Base-by-base conservation (phyloP, 2,888 invertebrate species). In the Dione juno region DNA sequence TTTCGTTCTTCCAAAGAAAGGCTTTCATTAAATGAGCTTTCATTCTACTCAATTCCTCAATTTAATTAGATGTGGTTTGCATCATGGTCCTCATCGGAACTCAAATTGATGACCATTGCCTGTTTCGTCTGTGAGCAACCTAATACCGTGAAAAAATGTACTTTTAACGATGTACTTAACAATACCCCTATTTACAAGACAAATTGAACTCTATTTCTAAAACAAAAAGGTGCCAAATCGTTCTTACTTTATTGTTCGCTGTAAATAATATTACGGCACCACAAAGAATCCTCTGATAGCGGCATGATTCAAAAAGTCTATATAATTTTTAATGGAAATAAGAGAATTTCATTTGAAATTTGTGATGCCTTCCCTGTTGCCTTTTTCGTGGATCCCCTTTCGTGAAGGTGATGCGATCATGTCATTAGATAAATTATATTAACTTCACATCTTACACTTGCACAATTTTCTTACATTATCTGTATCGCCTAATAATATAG, bases 281-380 rank as follows among this genome's bases (percentile, higher is more conserved):
- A 71, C 67, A 71, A 67, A 71, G 67, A 57, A 41, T 21, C 28
- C 48, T 61, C 59, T 66, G 66, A 71, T 69, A 69, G 43, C 68
- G 61, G 68, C 41, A 48, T 41, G 61, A 66, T 66, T 68, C 61
- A 66, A 65, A 71, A 71, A 69, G 67, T 41, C 48, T 61, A 45
- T 69, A 61, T 71, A 61, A 63, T 69, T 68, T 68, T 71, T 66
- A 65, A 68, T 71, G 61, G 66, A 54, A 69, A 68, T 41, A 59
- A 61, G 43, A 28, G 61, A 61, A 61, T 43, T 61, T 61, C 58
- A 61, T 61, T 61, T 61, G 35, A 45, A 45, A 28, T 43, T 45
- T n/a, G 61, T n/a, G 28, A 45, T 45, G 45, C 11, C 10, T 45
- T 35, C 45, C 61, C 28, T 45, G 41, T 21, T 40, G 57, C 45